Base-by-base conservation (phyloP, 2,797 vertebrate genomes). In the Myotis pilosus region DNA sequence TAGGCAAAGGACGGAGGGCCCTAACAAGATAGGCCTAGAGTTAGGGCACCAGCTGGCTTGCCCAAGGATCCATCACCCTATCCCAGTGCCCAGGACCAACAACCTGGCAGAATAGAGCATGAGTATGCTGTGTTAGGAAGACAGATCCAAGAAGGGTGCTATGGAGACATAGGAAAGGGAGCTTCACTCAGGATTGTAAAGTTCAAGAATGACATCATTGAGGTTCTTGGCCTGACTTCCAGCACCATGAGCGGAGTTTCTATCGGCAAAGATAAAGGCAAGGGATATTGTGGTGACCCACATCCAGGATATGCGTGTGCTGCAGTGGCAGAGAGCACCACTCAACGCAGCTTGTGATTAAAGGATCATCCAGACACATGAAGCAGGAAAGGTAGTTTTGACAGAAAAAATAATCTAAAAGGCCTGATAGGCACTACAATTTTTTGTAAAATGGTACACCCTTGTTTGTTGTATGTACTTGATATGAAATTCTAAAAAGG, bases 301-400 rank as follows among this genome's bases (percentile, higher is more conserved):
- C 1, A 5, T 68, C 9, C 41, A 78, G 7, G 15, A 20, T 15
- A 2, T 5, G 7, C 0, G 1, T 68, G 1, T 71, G 9, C 6
- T 78, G 4, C 4, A 1, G 28, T 25, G 4, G 5, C 22, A 75
- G 13, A 28, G 9, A 49, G 7, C 36, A 71, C 15, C 30, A 38
- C 16, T 47, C 78, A 15, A 10, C 1, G 4, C 4, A 78, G 17
- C 53, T 53, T 51, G 15, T 22, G 44, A 9, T 33, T 55, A 57
- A 44, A 30, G 11, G n/a, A 57, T 6, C 5, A 51, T 9, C 41
- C 5, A 3, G 36, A 89, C 30, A 89, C 22, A 44, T 22, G 53
- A 71, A 81, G 3, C 7, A 64, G 6, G 6, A 9, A 6, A 71
- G 83, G 33, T 5, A 36, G 4, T 57, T 78, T 66, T 79, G 19